Evolutionary conservation across 2,113 vertebrate genomes (phyloP).

Genomic region (Tricholaema leucomelas): DNA sequence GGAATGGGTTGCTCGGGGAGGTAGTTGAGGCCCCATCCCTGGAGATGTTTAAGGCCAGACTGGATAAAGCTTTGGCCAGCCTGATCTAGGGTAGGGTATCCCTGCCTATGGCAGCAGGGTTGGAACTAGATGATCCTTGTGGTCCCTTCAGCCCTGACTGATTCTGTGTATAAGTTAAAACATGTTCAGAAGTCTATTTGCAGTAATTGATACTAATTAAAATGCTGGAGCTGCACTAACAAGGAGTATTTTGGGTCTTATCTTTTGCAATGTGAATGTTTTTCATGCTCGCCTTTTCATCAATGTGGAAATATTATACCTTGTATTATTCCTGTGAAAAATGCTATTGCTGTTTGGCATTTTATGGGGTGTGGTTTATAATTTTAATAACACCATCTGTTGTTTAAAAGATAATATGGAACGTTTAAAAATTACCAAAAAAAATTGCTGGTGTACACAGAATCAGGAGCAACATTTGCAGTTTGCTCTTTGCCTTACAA

Average conservation of each 20-base stretch:
- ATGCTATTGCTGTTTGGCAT: conserved; percentile 55
- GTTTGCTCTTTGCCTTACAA: conserved; percentile 58
- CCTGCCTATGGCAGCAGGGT: too few species aligned
- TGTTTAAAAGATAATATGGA: conserved; percentile 71
- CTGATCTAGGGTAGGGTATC: too few species aligned
- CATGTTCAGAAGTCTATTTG: conserved; percentile 16
- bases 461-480: conserved; percentile 56
- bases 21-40: too few species aligned
- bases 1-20: too few species aligned
- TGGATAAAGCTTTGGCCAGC: too few species aligned
- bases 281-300: conserved; percentile 56
- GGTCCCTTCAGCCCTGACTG: too few species aligned
- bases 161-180: too few species aligned
- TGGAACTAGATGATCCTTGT: too few species aligned
- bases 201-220: conserved; percentile 69
- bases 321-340: conserved; percentile 58
- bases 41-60: too few species aligned
- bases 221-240: conserved; percentile 60
- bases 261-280: conserved; percentile 52
- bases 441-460: conserved; percentile 52
- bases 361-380: conserved; percentile 71
- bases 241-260: conserved; percentile 61
- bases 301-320: conserved; percentile 42
- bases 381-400: conserved; percentile 70
- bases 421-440: conserved; percentile 64